Evolutionary conservation across 2,888 invertebrate species (phyloP).

Genomic region (Dryobotodes eremita): DNA sequence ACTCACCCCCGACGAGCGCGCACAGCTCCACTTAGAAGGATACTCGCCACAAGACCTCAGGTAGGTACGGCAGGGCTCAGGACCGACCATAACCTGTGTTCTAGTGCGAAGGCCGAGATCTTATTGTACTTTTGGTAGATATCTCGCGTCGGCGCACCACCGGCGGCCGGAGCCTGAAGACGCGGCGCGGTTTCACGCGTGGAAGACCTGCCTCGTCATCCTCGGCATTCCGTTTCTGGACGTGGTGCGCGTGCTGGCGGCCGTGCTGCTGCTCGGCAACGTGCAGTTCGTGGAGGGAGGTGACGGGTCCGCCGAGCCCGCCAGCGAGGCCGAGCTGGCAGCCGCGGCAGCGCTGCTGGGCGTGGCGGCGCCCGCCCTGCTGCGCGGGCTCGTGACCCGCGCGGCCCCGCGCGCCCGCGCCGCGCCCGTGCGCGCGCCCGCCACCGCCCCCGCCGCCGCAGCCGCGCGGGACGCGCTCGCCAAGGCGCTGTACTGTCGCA

Average conservation of each 20-base stretch:
- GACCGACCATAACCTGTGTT: not conserved
- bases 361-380: slow-evolving; percentile 93
- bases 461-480: slow-evolving; percentile 97
- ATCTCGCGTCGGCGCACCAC: slow-evolving; percentile 93
- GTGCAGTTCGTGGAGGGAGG: slow-evolving; percentile 96
- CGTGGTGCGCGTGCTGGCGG: slow-evolving; percentile 97
- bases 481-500: slow-evolving; percentile 97
- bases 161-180: slow-evolving; percentile 90
- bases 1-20: slow-evolving; percentile 95
- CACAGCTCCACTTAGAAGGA: slow-evolving; percentile 96
- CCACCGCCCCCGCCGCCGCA: slow-evolving; percentile 94
- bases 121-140: slow-evolving; percentile 79
- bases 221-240: slow-evolving; percentile 98
- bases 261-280: slow-evolving; percentile 97
- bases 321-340: slow-evolving; percentile 95
- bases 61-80: slow-evolving; percentile 75
- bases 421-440: slow-evolving; percentile 94
- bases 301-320: slow-evolving; percentile 94
- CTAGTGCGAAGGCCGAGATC: not conserved
- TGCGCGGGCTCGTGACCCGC: slow-evolving; percentile 95
- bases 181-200: slow-evolving; percentile 94
- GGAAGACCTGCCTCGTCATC: slow-evolving; percentile 97
- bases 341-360: slow-evolving; percentile 95
- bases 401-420: slow-evolving; percentile 92
- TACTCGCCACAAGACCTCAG: slow-evolving; percentile 95